Evolutionary conservation across 2,113 vertebrate genomes (phyloP), one percentile per base, ranked within the genome.

Genomic region (Rhodinocichla rosea): DNA sequence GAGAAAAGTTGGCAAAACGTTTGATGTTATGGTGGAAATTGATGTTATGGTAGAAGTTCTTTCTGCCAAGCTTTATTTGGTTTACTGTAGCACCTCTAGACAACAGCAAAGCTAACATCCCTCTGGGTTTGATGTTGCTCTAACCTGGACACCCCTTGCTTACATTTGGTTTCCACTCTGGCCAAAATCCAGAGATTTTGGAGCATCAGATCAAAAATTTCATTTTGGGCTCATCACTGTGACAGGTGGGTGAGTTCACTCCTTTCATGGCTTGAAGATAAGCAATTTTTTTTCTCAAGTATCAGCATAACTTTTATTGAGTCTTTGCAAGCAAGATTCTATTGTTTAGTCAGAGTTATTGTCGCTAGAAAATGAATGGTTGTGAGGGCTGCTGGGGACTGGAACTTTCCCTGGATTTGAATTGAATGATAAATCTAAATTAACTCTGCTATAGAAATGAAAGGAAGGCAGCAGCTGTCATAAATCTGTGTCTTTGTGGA

Each of bases 401-500:
- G 76, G 64, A 82, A 69, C 82, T 89, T 94, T 74, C 87, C 85
- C 68, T 87, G 85, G 78, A 32, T 95, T 69, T 85, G 82, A 95
- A 92, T 33, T 19, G 75, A 94, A 86, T 56, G 82, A 86, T 78
- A 91, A 83, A 56, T 81, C 65, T 83, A 73, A 93, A 95, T 96
- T 92, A 95, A 88, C 60, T 64, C 60, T 88, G 84, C 87, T 63
- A 21, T 56, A 92, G 89, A 91, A 91, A 85, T n/a, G 76, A 81
- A 86, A 67, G 83, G 84, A 75, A 84, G 83, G 87, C 85, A 91
- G 84, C 87, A 89, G 85, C 85, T 94, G 86, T 69, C 90, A 93
- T 39, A 71, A 91, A 95, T 88, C 69, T 95, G 79, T 83, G 78
- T 94, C 57, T 76, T 86, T 60, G 47, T 37, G 70, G 73, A 55